Evolutionary conservation across 1,140 invertebrate species (phyloP), one percentile per base, ranked within the genome.

Genomic region (Drosophila nasuta): DNA sequence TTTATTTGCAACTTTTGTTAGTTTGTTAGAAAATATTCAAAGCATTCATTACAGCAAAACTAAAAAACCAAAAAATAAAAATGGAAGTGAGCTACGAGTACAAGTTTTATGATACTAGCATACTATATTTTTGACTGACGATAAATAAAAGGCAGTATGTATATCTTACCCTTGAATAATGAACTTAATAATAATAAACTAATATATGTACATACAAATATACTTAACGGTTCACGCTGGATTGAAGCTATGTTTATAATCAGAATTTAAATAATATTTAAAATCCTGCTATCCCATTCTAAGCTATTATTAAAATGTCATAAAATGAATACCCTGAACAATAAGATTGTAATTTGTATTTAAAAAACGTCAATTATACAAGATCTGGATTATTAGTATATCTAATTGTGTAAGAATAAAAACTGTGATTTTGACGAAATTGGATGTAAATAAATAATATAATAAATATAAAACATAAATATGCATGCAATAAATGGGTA

Each of bases 1-100:
- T 7, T 33, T 1, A 15, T 57, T 64, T 30, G 25, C 13, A 28
- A 67, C 20, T 25, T 7, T 68, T 67, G 62, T 72, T 58, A 72
- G 57, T 52, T 52, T 13, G 15, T 13, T 15, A 62, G 46, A 6
- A 38, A 56, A 38, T 10, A 13, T 35, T 66, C 45, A 13, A 30
- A 33, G 4, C 48, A 49, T 49, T 49, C 48, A 28, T 11, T 28
- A 49, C 2, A 38, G 5, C 1, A 10, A 38, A 7, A 10, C 6
- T 7, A 38, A 38, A 38, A 38, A 38, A 38, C 35, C 28, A 17
- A 10, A 49, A 28, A 11, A 11, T 49, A 11, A 25, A 49, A 49
- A 28, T 49, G 41, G 3, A 49, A 25, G 13, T 49, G 41, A 49
- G 5, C 10, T 11, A 49, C 20, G 48, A 20, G 15, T 20, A 49